Evolutionary conservation across 2,888 invertebrate species (phyloP), one percentile per base, ranked within the genome.

Genomic region (Sphinx pinastri): DNA sequence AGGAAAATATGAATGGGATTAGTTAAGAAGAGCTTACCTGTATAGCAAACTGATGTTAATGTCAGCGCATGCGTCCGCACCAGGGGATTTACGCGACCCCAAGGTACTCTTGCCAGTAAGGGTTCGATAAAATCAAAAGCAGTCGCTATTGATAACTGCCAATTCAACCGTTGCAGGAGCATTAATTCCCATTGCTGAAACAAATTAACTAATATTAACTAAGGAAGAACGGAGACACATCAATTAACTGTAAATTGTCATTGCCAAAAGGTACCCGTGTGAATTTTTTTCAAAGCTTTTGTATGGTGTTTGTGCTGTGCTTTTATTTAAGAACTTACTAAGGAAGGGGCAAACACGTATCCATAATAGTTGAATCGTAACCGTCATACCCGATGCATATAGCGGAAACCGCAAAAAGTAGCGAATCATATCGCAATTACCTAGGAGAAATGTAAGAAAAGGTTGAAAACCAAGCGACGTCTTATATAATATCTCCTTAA

Each of bases 121-220:
- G 97, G 97, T 85, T 97, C 97, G 81, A 97, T 95, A 91, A 97
- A 97, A 91, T 98, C 98, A 88, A 96, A 96, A 11, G 97, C 96
- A 0, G 97, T 97, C 69, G 97, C 95, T 47, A 96, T 95, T 49
- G 96, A 96, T 77, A 97, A 93, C 89, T 97, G 97, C 98, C 98
- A 98, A 84, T 96, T 95, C 75, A 98, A 90, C 84, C 96, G 95
- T 75, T 96, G 96, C 76, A 98, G 93, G 54, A 98, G 94, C 87
- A 97, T 91, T 79, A 97, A 91, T 91, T 98, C 98, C 97, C 97
- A 97, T 88, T 95, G 95, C 97, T 97, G 94, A 75, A 90, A 92
- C 82, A 90, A 90, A 81, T 77, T 72, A 78, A 75, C 76, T 69
- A 72, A 77, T 76, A 54, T 69, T n/a, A 49, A 59, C 25, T 51